Conservation (phyloP, 2,797 vertebrate genomes). For the Diplodus sargus region DNA sequence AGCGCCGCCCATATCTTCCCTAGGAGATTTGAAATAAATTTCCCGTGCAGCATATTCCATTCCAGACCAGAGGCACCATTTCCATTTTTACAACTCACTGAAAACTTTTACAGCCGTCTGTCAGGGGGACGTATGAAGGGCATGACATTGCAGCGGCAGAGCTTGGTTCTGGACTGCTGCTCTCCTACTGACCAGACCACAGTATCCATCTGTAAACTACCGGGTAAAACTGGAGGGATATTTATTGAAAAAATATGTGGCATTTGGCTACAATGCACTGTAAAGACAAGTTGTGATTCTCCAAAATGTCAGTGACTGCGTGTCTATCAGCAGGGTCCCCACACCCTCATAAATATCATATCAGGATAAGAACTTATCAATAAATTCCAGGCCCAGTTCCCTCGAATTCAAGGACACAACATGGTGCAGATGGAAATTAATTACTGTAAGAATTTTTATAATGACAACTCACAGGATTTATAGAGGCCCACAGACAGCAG, state of each 20-base stretch:
- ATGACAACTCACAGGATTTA: too few species aligned
- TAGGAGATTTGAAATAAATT: slow-evolving; percentile 83
- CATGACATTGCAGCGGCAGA: slow-evolving; percentile 70
- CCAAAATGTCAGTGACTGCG: not conserved
- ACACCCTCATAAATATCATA: too few species aligned
- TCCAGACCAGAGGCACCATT: slow-evolving; percentile 81
- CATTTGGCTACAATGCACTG: not conserved
- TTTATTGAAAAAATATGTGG: slow-evolving; percentile 27
- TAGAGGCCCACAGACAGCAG: too few species aligned
- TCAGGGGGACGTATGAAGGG: slow-evolving; percentile 80
- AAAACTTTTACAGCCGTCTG: slow-evolving; percentile 86
- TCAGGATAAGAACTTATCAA: too few species aligned
- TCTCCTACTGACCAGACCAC: slow-evolving; percentile 50
- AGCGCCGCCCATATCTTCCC: slow-evolving; percentile 70
- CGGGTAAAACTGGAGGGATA: slow-evolving; percentile 15
- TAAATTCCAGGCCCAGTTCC: too few species aligned
- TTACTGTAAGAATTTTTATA: too few species aligned
- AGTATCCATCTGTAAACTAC: slow-evolving; percentile 24
- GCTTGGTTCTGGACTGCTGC: slow-evolving; percentile 45
- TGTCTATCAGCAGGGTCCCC: not conserved
- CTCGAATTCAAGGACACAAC: too few species aligned
- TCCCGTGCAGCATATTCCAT: slow-evolving; percentile 80
- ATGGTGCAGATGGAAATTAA: too few species aligned
- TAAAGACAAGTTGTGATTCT: slow-evolving; percentile 12
- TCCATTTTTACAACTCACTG: slow-evolving; percentile 87